These are phyloP conservation scores for Opisthocomus hoazin DNA, from an alignment of 2,113 vertebrate species.

Conservation along the genomic window DNA sequence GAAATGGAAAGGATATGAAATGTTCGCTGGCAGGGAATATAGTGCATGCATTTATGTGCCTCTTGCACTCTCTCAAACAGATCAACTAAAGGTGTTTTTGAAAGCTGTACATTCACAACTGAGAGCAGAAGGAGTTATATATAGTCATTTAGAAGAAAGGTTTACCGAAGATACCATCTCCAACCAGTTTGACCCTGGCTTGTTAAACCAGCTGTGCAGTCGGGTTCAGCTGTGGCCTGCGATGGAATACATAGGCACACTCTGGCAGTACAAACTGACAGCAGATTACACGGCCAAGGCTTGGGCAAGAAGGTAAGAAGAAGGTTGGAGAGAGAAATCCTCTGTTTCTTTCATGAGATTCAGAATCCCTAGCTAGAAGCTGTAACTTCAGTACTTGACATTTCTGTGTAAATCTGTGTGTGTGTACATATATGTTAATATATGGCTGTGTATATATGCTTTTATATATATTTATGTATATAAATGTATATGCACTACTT, in stretches of 20 bases:
- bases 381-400: background rate
- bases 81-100: conserved; percentile 74
- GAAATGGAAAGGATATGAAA: background rate
- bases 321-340: background rate
- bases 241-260: conserved; percentile 82
- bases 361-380: background rate
- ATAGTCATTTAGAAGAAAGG: conserved; percentile 16
- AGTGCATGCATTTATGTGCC: background rate
- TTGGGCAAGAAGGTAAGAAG: conserved; percentile 63
- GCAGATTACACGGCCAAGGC: conserved; percentile 73
- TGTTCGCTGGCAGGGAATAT: background rate
- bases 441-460: background rate
- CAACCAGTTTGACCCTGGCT: conserved; percentile 41
- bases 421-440: background rate
- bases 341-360: background rate
- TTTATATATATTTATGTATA: background rate
- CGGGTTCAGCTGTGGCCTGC: conserved; percentile 88
- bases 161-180: conserved; percentile 5
- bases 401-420: background rate
- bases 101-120: conserved; percentile 76
- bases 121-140: conserved; percentile 73
- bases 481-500: background rate
- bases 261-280: conserved; percentile 87
- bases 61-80: conserved; percentile 48
- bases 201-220: conserved; percentile 77